Evolutionary conservation across 2,888 invertebrate genomes (phyloP).

Genomic region (Patella pellucida): DNA sequence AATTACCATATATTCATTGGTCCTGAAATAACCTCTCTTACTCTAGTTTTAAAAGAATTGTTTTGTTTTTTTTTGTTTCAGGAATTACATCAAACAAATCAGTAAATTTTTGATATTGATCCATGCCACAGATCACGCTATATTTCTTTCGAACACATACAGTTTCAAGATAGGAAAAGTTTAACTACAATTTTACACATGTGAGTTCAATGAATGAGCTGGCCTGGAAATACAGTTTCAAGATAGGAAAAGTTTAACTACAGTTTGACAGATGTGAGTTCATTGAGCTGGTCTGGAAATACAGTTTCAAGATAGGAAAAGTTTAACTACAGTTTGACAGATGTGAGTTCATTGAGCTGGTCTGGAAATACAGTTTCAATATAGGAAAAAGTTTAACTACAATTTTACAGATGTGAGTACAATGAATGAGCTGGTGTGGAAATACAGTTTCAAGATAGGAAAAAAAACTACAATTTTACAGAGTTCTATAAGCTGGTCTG

Average conservation of each 20-base stretch:
- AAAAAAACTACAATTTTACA: no score
- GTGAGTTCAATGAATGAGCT: no score
- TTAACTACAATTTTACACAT: conserved; percentile 3
- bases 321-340: conserved; percentile 12
- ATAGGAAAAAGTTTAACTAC: conserved; percentile 25
- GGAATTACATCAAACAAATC: conserved; percentile 67
- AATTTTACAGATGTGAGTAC: no score
- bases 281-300: no score
- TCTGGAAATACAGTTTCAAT: conserved; percentile 30
- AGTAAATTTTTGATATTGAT: conserved; percentile 66
- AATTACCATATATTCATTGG: no score
- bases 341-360: no score
- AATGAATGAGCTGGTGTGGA: no score
- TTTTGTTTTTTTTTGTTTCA: conserved; percentile 42
- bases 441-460: conserved; percentile 32
- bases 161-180: conserved; percentile 38
- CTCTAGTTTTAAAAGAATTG: neutral
- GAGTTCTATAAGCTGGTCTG: no score
- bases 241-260: conserved; percentile 28
- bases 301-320: conserved; percentile 35
- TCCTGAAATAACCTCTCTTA: no score
- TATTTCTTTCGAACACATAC: conserved; percentile 53
- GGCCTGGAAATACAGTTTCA: conserved; percentile 37
- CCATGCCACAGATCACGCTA: conserved; percentile 66
- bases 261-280: neutral